Conservation (phyloP, 2,797 vertebrate species). For the Acestrorhynchus altus region DNA sequence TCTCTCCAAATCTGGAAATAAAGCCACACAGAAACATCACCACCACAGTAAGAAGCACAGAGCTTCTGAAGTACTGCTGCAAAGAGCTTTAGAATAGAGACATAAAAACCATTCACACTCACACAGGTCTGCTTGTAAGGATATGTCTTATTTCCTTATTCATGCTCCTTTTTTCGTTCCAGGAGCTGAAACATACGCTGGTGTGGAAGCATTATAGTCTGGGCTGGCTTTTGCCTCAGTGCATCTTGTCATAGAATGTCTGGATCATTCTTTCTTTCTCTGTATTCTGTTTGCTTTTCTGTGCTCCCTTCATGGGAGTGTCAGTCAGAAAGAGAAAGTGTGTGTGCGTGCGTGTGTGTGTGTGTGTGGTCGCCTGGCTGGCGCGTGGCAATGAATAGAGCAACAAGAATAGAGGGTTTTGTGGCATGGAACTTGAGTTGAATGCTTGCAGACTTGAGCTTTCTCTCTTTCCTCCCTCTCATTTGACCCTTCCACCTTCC, state of each 20-base stretch:
- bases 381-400: slow-evolving; percentile 35
- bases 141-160: background rate
- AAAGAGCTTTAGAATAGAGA: background rate
- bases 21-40: background rate
- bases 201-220: slow-evolving; percentile 9
- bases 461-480: slow-evolving; percentile 34
- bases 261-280: background rate
- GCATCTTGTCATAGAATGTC: slow-evolving; percentile 32
- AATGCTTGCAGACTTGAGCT: slow-evolving; percentile 19
- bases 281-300: slow-evolving; percentile 7
- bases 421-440: slow-evolving; percentile 39
- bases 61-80: background rate
- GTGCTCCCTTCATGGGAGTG: slow-evolving; percentile 38
- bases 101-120: background rate
- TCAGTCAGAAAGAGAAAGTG: slow-evolving; percentile 31
- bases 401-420: slow-evolving; percentile 40
- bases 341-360: slow-evolving; percentile 27
- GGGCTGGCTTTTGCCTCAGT: slow-evolving; percentile 13
- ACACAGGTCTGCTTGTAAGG: background rate
- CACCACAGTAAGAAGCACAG: background rate
- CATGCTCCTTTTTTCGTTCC: background rate
- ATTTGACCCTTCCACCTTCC: slow-evolving; percentile 24
- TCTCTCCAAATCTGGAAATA: background rate
- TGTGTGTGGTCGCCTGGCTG: slow-evolving; percentile 12
- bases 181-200: slow-evolving; percentile 31